Evolutionary conservation across 2,888 invertebrate species (phyloP).

Genomic region (Glyphotaelius pellucidus): DNA sequence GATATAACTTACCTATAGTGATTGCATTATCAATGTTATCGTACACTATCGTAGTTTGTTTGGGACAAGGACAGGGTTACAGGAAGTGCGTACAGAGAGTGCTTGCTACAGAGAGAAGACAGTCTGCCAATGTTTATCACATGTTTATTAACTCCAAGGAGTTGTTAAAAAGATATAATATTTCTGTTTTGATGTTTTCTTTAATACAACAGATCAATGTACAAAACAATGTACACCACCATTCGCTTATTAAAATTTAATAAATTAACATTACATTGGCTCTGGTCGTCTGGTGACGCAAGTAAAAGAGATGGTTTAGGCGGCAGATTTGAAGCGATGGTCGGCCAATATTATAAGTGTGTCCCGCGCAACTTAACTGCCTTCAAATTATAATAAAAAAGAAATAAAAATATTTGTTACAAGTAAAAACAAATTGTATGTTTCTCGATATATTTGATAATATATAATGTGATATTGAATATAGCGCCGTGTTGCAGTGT

Average conservation of each 20-base stretch:
- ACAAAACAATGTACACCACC: slow-evolving; percentile 65
- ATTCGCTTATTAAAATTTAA: slow-evolving; percentile 59
- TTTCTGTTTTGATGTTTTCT: slow-evolving; percentile 45
- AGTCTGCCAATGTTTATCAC: slow-evolving; percentile 35
- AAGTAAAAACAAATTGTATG: slow-evolving; percentile 62
- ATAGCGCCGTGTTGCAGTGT: slow-evolving; percentile 27
- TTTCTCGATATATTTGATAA: slow-evolving; percentile 57
- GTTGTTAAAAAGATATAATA: slow-evolving; percentile 45
- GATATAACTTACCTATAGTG: neutral
- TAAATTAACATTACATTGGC: slow-evolving; percentile 63
- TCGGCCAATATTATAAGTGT: slow-evolving; percentile 19
- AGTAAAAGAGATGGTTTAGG: slow-evolving; percentile 27
- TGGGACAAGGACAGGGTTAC: neutral
- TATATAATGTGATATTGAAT: slow-evolving; percentile 44
- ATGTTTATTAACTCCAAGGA: slow-evolving; percentile 39
- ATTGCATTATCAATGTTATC: neutral
- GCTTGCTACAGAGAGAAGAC: slow-evolving; percentile 15
- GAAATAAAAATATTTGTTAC: slow-evolving; percentile 57
- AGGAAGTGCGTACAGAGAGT: neutral
- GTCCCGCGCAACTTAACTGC: slow-evolving; percentile 50
- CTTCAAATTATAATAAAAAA: slow-evolving; percentile 45
- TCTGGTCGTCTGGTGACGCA: neutral
- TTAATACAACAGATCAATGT: slow-evolving; percentile 59
- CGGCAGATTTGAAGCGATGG: slow-evolving; percentile 18
- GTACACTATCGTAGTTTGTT: neutral